Evolutionary conservation across 2,888 invertebrate genomes (phyloP), one percentile per base, ranked within the genome.

Genomic region (Apodemia zela): DNA sequence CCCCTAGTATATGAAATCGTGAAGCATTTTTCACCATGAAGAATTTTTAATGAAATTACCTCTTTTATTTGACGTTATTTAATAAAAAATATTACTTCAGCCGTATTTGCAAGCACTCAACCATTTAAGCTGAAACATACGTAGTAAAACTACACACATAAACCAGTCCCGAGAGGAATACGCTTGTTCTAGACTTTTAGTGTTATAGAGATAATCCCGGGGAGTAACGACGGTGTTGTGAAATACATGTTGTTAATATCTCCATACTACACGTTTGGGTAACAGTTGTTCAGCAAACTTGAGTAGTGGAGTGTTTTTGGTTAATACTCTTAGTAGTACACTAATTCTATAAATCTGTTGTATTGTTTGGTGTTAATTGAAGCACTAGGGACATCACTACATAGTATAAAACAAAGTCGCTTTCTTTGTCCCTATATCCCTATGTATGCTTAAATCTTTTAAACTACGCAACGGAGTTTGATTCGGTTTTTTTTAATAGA

Each of bases 161-260:
- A 54, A 54, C 21, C 25, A 54, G 54, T 54, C 54, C 54, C 54
- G 25, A 2, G 54, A 25, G 54, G 54, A 25, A 21, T 25, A 54
- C 21, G 54, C 54, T 25, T 54, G 54, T 54, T 54, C 54, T 54
- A 54, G 54, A 54, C 54, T 54, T 54, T 54, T 54, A 54, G 54
- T 54, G 54, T 54, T 54, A 25, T 54, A 21, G 54, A 21, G 54
- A 54, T 54, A 54, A 54, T 25, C 25, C 21, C 21, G 21, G 8
- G 51, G 21, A 54, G 42, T 54, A 54, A 54, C 54, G 21, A 45
- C 42, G 15, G n/a, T 45, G 54, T 54, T 54, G 13, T 54, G 54
- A 54, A 51, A 54, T 45, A 45, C 54, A 25, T 25, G 54, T 25
- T 54, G 54, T 25, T 54, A 54, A 54, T 54, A 54, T 54, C 51